A percentile compares a stretch with the other conserved stretches of the same genome.
phyloP scores from a whole-genome alignment of 1,140 invertebrate species.

The Drosophila truncata region DNA sequence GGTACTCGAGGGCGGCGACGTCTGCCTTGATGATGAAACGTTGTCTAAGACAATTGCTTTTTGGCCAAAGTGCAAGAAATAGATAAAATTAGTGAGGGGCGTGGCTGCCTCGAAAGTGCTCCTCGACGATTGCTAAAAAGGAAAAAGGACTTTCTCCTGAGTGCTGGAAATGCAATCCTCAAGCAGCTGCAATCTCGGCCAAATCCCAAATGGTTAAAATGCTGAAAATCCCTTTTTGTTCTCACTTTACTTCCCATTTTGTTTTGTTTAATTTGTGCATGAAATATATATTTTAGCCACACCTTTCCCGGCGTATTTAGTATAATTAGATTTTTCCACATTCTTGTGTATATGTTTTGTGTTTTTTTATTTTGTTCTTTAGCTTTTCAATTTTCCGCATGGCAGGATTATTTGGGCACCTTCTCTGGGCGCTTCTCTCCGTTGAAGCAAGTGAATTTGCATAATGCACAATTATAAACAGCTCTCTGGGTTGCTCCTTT shows the following conservation, averaged over 20 bases:
- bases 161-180: slow-evolving; percentile 52
- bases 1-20: slow-evolving; percentile 53
- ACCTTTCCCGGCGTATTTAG: slow-evolving; percentile 45
- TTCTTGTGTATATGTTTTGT: no score
- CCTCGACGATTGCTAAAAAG: slow-evolving; percentile 40
- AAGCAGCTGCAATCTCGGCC: slow-evolving; percentile 51
- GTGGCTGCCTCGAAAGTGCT: slow-evolving; percentile 45
- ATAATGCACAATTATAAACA: slow-evolving; percentile 74
- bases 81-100: slow-evolving; percentile 80
- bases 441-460: slow-evolving; percentile 54
- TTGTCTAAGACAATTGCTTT: slow-evolving; percentile 83
- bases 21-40: slow-evolving; percentile 74
- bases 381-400: slow-evolving; percentile 23
- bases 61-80: slow-evolving; percentile 81
- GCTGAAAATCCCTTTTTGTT: slow-evolving; percentile 9
- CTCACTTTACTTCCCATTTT: slow-evolving; percentile 9
- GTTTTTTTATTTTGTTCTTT: neutral
- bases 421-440: neutral
- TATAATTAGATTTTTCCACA: slow-evolving; percentile 63
- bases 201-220: slow-evolving; percentile 37
- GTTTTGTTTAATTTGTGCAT: slow-evolving; percentile 35
- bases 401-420: neutral
- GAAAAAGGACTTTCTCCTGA: slow-evolving; percentile 41
- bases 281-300: slow-evolving; percentile 44
- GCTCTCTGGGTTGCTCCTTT: slow-evolving; percentile 27